These are phyloP conservation scores for Gadus macrocephalus DNA, from an alignment of 2,113 vertebrate species.

Conservation along the genomic window DNA sequence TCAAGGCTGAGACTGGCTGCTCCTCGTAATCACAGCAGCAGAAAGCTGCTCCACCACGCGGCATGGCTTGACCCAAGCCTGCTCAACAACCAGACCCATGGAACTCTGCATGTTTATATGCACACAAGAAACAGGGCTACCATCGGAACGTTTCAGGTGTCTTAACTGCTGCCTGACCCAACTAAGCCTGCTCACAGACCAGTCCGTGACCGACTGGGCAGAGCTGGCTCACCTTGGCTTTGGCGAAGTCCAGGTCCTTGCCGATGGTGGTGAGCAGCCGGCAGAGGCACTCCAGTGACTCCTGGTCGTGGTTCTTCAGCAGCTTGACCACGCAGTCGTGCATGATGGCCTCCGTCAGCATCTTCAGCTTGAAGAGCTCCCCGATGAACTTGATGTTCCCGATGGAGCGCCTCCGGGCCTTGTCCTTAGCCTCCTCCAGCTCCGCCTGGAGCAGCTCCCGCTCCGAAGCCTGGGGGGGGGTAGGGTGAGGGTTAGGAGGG, in stretches of 20 bases:
- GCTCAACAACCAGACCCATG: no score
- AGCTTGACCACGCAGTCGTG: constrained; percentile 97
- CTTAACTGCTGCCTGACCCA: no score
- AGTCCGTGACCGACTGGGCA: no score
- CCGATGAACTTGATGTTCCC: constrained; percentile 98
- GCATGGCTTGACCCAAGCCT: no score
- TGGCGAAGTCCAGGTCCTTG: constrained; percentile 97
- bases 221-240: constrained; percentile 84
- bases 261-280: constrained; percentile 95
- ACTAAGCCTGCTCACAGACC: no score
- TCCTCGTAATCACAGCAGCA: no score
- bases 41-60: no score
- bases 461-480: constrained; percentile 76
- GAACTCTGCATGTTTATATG: no score
- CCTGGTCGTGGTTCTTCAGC: constrained; percentile 93
- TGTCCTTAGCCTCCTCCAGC: constrained; percentile 92
- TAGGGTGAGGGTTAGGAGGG: no score
- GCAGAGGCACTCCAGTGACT: constrained; percentile 94
- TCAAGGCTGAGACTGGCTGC: no score
- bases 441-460: constrained; percentile 86
- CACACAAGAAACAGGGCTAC: no score
- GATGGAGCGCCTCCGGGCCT: constrained; percentile 90
- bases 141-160: no score
- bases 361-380: constrained; percentile 96
- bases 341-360: constrained; percentile 98